Base-by-base conservation (phyloP, 2,888 invertebrate species). In the Leucophenga montana region DNA sequence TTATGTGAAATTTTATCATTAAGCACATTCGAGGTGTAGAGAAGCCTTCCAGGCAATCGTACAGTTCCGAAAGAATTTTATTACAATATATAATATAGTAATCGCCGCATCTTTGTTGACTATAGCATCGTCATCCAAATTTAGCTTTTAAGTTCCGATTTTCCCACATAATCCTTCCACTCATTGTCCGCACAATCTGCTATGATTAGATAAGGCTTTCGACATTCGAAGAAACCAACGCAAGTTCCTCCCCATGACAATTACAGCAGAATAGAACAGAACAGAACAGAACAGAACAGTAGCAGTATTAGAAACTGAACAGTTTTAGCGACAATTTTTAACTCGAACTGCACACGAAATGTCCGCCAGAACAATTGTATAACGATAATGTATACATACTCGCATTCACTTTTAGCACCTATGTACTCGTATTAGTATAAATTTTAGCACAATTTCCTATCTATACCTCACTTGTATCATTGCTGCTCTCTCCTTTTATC, bases 301-400 rank as follows among this genome's bases (percentile, higher is more conserved):
- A 59, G 59, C 59, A 59, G 59, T 59, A 59, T 59, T 59, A 59
- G 33, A 59, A 56, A 56, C 31, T 33, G 5, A 27, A 18, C 31
- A 33, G 59, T 59, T 33, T 33, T 31, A 59, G 59, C n/a, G 14
- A 59, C 39, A 39, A 39, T n/a, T 4, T 16, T 31, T 5, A 59
- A 59, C 16, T 59, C 31, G n/a, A 59, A 59, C 31, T n/a, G 33
- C 27, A 3, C 39, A 39, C 39, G 39, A 39, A 33, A 59, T n/a
- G 33, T 33, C 59, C 33, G 27, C 27, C 33, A 16, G 14, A 59
- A 59, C 9, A n/a, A 59, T 8, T n/a, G n/a, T 16, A 33, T 5
- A 5, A 39, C 39, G 27, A 27, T n/a, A n/a, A n/a, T n/a, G n/a
- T 33, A 33, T 33, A 13, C 13, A 57, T 59, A 59, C 59, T 59